phyloP scores from a whole-genome alignment of 2,797 vertebrate genomes.

The Phalanger gymnotis region DNA sequence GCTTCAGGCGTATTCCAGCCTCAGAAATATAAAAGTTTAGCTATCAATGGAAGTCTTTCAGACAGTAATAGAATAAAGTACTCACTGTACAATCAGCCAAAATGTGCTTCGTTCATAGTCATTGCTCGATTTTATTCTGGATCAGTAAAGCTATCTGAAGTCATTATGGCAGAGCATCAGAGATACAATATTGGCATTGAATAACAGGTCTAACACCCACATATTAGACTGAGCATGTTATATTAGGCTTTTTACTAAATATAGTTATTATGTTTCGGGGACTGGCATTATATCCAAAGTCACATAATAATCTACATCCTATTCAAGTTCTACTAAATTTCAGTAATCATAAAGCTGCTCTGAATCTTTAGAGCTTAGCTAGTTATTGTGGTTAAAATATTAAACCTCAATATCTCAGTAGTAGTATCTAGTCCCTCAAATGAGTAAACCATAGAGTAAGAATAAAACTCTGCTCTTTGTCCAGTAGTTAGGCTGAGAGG shows the following conservation, averaged over 20 bases:
- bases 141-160: not conserved
- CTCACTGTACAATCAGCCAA: conserved; percentile 45
- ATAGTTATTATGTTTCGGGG: conserved; percentile 4
- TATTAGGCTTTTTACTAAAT: not conserved
- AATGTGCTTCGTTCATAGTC: not conserved
- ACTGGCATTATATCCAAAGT: not conserved
- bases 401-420: not conserved
- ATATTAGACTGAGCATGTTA: not conserved
- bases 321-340: not conserved
- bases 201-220: not conserved
- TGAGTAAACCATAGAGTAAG: not conserved
- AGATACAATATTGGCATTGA: not conserved
- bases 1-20: conserved; percentile 60
- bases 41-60: conserved; percentile 44
- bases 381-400: conserved; percentile 25
- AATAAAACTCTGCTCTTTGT: not conserved
- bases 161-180: not conserved
- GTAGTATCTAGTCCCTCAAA: not conserved
- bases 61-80: conserved; percentile 18
- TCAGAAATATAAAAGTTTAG: conserved; percentile 72
- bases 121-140: not conserved
- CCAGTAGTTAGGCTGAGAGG: not conserved
- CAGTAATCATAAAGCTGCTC: not conserved
- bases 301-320: not conserved
- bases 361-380: not conserved